A percentile compares a stretch with the other conserved stretches of the same genome.
Evolutionary conservation across 2,797 vertebrate genomes (phyloP).

Genomic region (Epinephelus malabaricus): DNA sequence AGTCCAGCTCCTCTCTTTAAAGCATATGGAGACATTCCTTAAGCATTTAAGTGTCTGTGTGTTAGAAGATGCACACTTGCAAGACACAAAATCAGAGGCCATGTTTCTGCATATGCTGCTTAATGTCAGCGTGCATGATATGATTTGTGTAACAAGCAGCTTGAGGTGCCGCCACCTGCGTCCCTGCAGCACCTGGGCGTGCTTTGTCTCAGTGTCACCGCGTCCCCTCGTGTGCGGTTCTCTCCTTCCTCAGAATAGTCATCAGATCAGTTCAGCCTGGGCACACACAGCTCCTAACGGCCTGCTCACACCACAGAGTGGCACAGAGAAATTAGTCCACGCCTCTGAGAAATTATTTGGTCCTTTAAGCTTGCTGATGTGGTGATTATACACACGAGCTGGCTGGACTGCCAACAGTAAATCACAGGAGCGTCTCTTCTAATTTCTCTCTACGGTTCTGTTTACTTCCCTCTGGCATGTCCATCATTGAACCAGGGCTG

Average conservation of each 20-base stretch:
- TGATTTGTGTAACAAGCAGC: conserved; percentile 32
- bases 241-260: conserved; percentile 17
- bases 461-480: not conserved
- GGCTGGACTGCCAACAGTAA: not conserved
- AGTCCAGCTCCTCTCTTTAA: conserved; percentile 22
- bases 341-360: not conserved
- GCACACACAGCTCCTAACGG: conserved; percentile 21
- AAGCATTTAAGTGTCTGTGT: conserved; percentile 19
- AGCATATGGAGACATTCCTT: conserved; percentile 43
- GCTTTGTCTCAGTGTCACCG: not conserved
- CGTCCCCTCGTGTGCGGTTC: not conserved
- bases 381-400: not conserved
- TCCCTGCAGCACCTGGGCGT: conserved; percentile 23
- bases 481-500: too few relatives aligned
- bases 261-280: conserved; percentile 47
- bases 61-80: not conserved
- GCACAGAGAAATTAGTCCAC: not conserved
- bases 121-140: conserved; percentile 12
- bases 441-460: not conserved
- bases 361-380: not conserved
- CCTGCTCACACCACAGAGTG: not conserved
- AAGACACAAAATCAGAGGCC: not conserved
- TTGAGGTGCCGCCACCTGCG: conserved; percentile 21
- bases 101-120: conserved; percentile 29
- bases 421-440: too few relatives aligned